Evolutionary conservation across 2,888 invertebrate genomes (phyloP), one percentile per base, ranked within the genome.

Genomic region (Pandemis heparana): DNA sequence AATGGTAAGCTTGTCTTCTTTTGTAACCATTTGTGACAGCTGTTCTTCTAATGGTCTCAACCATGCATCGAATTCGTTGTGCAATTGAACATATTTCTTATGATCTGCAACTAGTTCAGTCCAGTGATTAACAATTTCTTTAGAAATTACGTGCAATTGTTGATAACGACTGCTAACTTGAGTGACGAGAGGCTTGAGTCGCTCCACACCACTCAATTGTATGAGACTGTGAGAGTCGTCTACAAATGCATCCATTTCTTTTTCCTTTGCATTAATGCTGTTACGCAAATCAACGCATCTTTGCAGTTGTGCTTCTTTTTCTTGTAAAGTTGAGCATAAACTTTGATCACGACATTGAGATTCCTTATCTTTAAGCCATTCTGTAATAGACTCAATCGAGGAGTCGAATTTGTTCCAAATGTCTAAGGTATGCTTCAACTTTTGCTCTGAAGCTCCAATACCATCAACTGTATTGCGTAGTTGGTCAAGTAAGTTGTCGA

Each of bases 121-220:
- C 96, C 97, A 98, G 77, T 97, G 96, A 82, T 97, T 97, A 5
- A 98, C 96, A 0, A 97, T 97, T 86, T 98, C 98, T 88, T 98
- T 98, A 77, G 97, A 97, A 68, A 98, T 93, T 1, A 96, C 95
- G 83, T 97, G 97, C 41, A 98, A 91, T 71, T 97, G 95, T 87
- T 98, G 97, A 84, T 98, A 98, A 65, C 98, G 96, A 83, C 97
- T 97, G 79, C 97, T 97, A n/a, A 98, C 96, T 94, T 99, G 98
- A 0, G 98, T 97, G 23, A 98, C 97, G 69, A 98, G 93, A 7
- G 97, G 97, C 83, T 98, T 98, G 18, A 99, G 95, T 70, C 97
- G 96, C 80, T 98, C 98, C 0, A 97, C 97, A 0, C 97, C 97
- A 82, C 98, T 98, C 41, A 96, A 94, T 85, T 98, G 97, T 0